phyloP scores from a whole-genome alignment of 2,113 vertebrate genomes.

The Mungos mungo region DNA sequence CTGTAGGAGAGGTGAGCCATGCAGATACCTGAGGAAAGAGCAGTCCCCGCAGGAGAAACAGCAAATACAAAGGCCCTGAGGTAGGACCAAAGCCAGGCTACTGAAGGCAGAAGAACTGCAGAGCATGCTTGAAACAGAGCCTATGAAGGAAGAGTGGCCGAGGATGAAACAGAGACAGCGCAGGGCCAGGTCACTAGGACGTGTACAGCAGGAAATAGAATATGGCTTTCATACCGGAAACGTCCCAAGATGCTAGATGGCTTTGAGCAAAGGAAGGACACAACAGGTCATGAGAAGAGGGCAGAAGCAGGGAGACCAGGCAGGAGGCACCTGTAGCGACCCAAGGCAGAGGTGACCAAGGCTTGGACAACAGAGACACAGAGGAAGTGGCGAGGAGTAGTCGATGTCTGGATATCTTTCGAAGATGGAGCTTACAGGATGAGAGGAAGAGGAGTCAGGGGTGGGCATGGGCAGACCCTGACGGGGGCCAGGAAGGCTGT shows the following conservation, averaged over 20 bases:
- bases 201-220: fast-evolving
- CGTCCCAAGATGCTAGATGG: too few species aligned
- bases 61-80: background rate
- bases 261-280: background rate
- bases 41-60: background rate
- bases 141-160: fast-evolving
- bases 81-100: background rate
- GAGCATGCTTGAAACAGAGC: fast-evolving
- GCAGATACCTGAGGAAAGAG: background rate
- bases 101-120: background rate
- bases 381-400: background rate
- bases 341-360: background rate
- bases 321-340: background rate
- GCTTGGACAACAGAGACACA: background rate
- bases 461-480: background rate
- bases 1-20: background rate
- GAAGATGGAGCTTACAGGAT: background rate
- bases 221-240: background rate
- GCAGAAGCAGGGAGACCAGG: background rate
- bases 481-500: too few species aligned
- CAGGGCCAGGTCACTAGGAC: background rate
- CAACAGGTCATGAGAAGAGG: background rate
- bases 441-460: background rate
- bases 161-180: background rate
- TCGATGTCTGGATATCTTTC: background rate